Base-by-base conservation (phyloP, 92 coral and sea anemone species). In the Zoanthus solanderi region DNA sequence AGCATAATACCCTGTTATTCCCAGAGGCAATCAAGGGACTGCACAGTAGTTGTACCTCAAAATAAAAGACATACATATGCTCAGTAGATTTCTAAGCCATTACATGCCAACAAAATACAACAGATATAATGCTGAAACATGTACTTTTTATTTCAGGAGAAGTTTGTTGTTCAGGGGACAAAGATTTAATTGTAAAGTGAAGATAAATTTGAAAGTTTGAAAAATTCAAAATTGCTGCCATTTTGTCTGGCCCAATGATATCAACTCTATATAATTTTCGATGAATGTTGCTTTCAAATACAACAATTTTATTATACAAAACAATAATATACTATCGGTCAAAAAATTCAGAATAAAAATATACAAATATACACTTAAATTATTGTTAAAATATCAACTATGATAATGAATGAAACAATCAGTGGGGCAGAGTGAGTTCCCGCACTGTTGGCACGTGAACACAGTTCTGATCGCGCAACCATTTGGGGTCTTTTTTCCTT, bases 81-180 rank as follows among this genome's bases (percentile, higher is more conserved):
- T 68, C 73, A 68, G 73, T 18, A 68, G 73, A 28, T 68, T 68
- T 68, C 73, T 23, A 31, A 31, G 73, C 73, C 73, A 68, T 14
- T 14, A 14, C 66, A 58, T 13, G 6, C 18, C 66, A 58, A 58
- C 23, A 67, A 67, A 28, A 67, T 28, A 31, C 34, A 68, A 23
- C 34, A 68, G 13, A 68, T 68, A 68, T 31, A 18, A 68, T 68
- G 66, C 66, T 58, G 18, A 58, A 58, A 58, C 23, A 58, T 58
- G 66, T 58, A 58, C 10, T 58, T 58, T 58, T 58, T 57, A 12
- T 58, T 58, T 58, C 18, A 14, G 60, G 60, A 53, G 66, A 58
- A 58, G 66, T 58, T 58, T 58, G n/a, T 58, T 58, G 66, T 58
- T 58, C 66, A 58, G 10, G 66, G 66, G 66, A 0, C 66, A 58